Percentiles rank a stretch among this genome's conserved stretches.
These are phyloP conservation scores for Pyrrhia umbra DNA, from an alignment of 2,888 invertebrate genomes.

Conservation along the genomic window DNA sequence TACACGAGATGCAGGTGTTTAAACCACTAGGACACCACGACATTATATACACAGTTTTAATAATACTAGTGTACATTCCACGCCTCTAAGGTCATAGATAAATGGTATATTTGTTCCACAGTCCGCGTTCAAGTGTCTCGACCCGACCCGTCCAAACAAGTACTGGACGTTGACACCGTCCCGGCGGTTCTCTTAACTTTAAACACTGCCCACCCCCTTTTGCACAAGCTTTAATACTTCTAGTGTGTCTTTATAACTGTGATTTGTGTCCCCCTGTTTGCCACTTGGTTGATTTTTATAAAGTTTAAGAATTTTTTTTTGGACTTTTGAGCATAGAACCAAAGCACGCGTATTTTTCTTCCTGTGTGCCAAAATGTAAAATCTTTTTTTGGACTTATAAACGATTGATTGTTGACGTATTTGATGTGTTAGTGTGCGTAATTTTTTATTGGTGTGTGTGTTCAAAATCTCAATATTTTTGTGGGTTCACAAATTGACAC, in stretches of 20 bases:
- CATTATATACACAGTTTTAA: neutral
- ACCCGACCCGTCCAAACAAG: slow-evolving; percentile 76
- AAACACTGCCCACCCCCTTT: slow-evolving; percentile 42
- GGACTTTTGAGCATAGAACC: neutral
- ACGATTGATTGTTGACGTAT: neutral
- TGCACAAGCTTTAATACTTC: slow-evolving; percentile 71
- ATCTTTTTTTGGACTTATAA: neutral
- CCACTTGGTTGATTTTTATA: slow-evolving; percentile 43
- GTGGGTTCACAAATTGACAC: too few relatives aligned
- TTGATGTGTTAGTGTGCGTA: neutral
- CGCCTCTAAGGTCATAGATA: slow-evolving; percentile 12
- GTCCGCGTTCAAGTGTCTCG: slow-evolving; percentile 77
- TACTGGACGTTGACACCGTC: slow-evolving; percentile 81
- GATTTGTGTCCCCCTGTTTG: slow-evolving; percentile 53
- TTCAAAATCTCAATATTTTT: neutral
- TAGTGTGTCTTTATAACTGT: slow-evolving; percentile 70
- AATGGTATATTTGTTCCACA: slow-evolving; percentile 68
- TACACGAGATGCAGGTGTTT: too few relatives aligned
- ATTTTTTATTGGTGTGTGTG: neutral
- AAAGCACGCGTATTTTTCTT: neutral
- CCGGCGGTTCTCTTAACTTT: slow-evolving; percentile 77
- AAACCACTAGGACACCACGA: too few relatives aligned
- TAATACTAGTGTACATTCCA: neutral
- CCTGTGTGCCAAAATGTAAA: neutral
- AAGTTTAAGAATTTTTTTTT: neutral